Conservation (phyloP, 2,888 invertebrate species). For the Campopleginae sp. region DNA sequence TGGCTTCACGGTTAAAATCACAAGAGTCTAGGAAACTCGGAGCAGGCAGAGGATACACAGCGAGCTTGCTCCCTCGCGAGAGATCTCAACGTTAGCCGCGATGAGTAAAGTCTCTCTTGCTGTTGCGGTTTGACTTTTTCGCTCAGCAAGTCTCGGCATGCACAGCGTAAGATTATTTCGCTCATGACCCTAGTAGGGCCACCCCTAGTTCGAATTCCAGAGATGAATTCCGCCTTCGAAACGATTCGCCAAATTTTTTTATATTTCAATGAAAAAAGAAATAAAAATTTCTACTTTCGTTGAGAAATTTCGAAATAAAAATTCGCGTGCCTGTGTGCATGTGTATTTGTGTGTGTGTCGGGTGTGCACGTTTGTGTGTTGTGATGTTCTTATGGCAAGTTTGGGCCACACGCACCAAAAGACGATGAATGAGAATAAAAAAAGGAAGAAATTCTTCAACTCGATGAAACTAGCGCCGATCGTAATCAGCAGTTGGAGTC, state of each 20-base stretch:
- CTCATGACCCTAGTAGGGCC: constrained; percentile 13
- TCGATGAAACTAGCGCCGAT: constrained; percentile 67
- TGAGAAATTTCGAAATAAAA: neutral
- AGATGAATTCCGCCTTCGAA: constrained; percentile 9
- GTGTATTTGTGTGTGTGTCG: neutral
- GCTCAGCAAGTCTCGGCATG: neutral
- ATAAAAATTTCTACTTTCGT: neutral
- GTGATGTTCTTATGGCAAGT: constrained; percentile 29
- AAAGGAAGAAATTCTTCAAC: constrained; percentile 60
- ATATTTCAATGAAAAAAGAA: neutral
- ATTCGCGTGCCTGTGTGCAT: neutral
- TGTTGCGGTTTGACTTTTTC: constrained; percentile 59
- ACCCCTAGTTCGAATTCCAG: neutral
- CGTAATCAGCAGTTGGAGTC: constrained; percentile 61
- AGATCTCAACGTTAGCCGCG: constrained; percentile 13
- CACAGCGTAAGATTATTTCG: constrained; percentile 5
- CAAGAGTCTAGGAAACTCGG: constrained; percentile 72
- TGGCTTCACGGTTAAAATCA: constrained; percentile 73
- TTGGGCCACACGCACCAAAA: constrained; percentile 35
- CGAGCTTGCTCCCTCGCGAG: constrained; percentile 43
- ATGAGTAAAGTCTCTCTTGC: constrained; percentile 52
- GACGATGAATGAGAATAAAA: constrained; percentile 23
- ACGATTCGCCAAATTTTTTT: neutral
- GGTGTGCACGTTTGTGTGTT: constrained; percentile 2
- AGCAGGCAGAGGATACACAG: constrained; percentile 9